These are phyloP conservation scores for Corvus moneduloides DNA, from an alignment of 2,113 vertebrate species.

Conservation along the genomic window DNA sequence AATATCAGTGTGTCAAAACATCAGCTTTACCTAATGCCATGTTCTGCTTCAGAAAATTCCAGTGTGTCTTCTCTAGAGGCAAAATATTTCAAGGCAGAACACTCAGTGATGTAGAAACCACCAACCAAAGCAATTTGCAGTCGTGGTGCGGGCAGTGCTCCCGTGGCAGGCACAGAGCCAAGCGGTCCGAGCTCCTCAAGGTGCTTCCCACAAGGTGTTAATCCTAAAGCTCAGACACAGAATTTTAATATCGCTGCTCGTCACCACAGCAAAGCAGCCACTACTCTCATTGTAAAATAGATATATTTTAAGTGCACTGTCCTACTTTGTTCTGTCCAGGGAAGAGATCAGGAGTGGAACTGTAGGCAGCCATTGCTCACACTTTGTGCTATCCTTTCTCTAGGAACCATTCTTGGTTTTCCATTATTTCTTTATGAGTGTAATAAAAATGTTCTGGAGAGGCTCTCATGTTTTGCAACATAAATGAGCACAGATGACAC, in stretches of 20 bases:
- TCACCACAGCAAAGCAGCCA: background rate
- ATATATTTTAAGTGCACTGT: background rate
- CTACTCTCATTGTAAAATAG: background rate
- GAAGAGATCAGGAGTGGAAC: background rate
- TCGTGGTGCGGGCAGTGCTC: accelerated
- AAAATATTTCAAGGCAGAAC: background rate
- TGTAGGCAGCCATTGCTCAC: background rate
- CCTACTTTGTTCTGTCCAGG: background rate
- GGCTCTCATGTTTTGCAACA: background rate
- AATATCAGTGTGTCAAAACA: background rate
- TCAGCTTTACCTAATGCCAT: background rate
- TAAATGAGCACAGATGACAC: background rate
- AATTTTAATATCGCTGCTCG: background rate
- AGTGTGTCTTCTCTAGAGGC: background rate
- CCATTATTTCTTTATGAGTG: background rate
- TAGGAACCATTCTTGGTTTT: background rate
- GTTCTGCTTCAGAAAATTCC: background rate
- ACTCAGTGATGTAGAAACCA: background rate
- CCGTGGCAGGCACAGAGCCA: accelerated
- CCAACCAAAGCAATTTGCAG: background rate
- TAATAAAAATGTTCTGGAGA: background rate
- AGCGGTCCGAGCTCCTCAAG: accelerated
- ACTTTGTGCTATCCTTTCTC: background rate
- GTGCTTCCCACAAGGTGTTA: background rate
- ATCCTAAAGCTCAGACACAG: background rate